Evolutionary conservation across 2,797 vertebrate genomes (phyloP).

Genomic region (Gymnocypris eckloni): DNA sequence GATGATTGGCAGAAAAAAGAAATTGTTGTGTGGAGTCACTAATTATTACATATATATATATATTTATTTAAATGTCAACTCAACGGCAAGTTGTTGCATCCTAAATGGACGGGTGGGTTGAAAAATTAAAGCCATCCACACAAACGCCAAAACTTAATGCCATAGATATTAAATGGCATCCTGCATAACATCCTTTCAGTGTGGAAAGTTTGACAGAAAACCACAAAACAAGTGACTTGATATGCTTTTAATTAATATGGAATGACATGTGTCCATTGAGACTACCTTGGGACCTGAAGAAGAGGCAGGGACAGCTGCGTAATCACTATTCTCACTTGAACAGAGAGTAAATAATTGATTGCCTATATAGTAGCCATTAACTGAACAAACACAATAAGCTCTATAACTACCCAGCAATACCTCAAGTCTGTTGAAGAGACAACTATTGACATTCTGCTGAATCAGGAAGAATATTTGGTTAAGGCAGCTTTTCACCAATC

Average conservation of each 20-base stretch:
- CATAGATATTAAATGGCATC: conserved; percentile 44
- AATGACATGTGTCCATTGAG: conserved; percentile 67
- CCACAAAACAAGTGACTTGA: conserved; percentile 11
- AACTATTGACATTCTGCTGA: conserved; percentile 1
- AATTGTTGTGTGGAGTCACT: conserved; percentile 79
- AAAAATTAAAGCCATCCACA: conserved; percentile 74
- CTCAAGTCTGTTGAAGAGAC: not conserved
- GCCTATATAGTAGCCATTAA: conserved; percentile 73
- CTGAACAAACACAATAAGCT: conserved; percentile 63
- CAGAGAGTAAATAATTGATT: conserved; percentile 79
- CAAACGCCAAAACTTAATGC: conserved; percentile 72
- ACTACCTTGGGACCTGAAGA: conserved; percentile 73
- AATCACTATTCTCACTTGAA: conserved; percentile 79
- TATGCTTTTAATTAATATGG: conserved; percentile 31
- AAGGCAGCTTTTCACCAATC: not conserved
- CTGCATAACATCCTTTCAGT: not conserved
- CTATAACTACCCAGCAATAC: conserved; percentile 8
- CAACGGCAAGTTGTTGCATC: conserved; percentile 72
- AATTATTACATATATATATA: conserved; percentile 73
- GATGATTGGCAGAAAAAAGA: conserved; percentile 79
- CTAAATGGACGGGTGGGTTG: conserved; percentile 76
- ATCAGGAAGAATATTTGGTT: not conserved
- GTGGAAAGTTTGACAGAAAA: conserved; percentile 13
- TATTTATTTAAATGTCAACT: conserved; percentile 81
- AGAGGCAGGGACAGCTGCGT: conserved; percentile 72